Base-by-base conservation (phyloP, 2,888 invertebrate genomes). In the Lithophane semibrunnea region DNA sequence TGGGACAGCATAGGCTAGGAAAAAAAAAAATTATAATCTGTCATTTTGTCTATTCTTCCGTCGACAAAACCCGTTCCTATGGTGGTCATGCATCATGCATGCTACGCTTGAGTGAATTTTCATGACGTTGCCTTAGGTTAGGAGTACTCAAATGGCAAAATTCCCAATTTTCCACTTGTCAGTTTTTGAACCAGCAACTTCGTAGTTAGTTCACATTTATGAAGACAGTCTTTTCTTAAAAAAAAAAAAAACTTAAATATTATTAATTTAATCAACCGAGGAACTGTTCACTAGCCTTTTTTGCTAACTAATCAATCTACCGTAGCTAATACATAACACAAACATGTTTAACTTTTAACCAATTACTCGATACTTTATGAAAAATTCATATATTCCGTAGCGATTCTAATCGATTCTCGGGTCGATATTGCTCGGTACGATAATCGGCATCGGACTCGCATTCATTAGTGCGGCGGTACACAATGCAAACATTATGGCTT, bases 371-470 rank as follows among this genome's bases (percentile, higher is more conserved):
- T 85, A 79, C 69, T 84, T 77, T 77, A 87, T 86, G 83, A 86
- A 88, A 84, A 86, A 88, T 83, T 84, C 84, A 87, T 89, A 83
- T 84, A 78, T 81, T 76, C 80, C 83, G 83, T 86, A 85, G 88
- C 90, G 81, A 88, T 90, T 91, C 92, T 91, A 91, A 90, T 91
- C 90, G 92, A 92, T 92, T 91, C 89, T 80, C 74, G 90, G 86
- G 77, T 86, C 89, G 86, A 88, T 89, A 88, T 80, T 81, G 86
- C 81, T 66, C 70, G 75, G 73, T 73, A 78, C 81, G 69, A 84
- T 89, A 89, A 88, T 89, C 88, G 88, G 82, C 81, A 82, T 80
- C 61, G 82, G 79, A 84, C 68, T 82, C 83, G 88, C 84, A 88
- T 89, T 86, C 87, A 89, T 89, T 89, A 89, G 80, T 81, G 78